These are phyloP conservation scores for Girardinichthys multiradiatus DNA, from an alignment of 2,113 vertebrate species.

Conservation along the genomic window DNA sequence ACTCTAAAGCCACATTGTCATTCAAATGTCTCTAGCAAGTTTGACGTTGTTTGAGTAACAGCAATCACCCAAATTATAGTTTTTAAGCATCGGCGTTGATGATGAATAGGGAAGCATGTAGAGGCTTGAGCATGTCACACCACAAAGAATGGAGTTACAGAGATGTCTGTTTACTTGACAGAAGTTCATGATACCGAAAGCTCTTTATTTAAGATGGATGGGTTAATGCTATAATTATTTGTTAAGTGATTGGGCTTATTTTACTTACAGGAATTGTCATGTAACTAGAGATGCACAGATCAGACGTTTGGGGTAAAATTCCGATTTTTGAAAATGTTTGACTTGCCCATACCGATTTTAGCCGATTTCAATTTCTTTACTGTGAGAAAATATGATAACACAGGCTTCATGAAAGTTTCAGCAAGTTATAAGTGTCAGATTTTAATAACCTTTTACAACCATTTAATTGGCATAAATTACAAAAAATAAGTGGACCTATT, in stretches of 20 bases:
- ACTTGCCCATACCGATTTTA: too few relatives aligned
- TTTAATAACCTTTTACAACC: too few relatives aligned
- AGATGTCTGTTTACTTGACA: slow-evolving; percentile 51
- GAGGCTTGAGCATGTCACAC: slow-evolving; percentile 45
- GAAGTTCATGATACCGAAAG: slow-evolving; percentile 17
- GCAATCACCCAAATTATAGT: slow-evolving; percentile 54
- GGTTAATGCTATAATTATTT: slow-evolving; percentile 57
- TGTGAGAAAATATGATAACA: too few relatives aligned
- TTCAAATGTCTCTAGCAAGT: slow-evolving; percentile 37
- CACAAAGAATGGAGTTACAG: slow-evolving; percentile 46
- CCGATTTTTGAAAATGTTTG: too few relatives aligned
- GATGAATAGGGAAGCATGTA: slow-evolving; percentile 35
- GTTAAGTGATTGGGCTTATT: slow-evolving; percentile 21
- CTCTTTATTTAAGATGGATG: slow-evolving; percentile 34
- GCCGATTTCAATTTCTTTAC: too few relatives aligned
- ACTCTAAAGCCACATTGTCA: slow-evolving; percentile 31
- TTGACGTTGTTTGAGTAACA: slow-evolving; percentile 38
- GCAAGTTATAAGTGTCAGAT: too few relatives aligned
- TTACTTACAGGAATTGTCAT: slow-evolving; percentile 2
- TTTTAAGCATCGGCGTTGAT: slow-evolving; percentile 26
- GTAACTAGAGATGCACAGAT: too few relatives aligned
- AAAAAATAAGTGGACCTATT: not conserved
- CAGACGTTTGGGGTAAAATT: too few relatives aligned
- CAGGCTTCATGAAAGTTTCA: too few relatives aligned
- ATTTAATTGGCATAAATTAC: too few relatives aligned